phyloP scores from a whole-genome alignment of 2,888 invertebrate genomes.

The Keiferia lycopersicella region DNA sequence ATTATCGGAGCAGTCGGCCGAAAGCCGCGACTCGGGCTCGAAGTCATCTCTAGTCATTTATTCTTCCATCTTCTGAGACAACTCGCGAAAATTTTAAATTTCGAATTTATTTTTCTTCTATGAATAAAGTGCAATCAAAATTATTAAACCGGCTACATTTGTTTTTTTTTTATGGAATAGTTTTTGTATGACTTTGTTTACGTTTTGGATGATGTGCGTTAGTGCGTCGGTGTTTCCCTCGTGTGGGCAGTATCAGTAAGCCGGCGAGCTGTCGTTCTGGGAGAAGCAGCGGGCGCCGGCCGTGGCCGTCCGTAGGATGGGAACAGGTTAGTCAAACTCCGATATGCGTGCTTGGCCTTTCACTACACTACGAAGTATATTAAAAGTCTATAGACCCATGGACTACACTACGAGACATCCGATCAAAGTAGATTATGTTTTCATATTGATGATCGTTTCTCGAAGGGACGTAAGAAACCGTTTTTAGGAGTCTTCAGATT shows the following conservation, averaged over 20 bases:
- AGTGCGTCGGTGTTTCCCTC: constrained; percentile 30
- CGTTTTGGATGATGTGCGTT: background rate
- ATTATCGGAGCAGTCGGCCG: constrained; percentile 80
- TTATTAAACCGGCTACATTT: background rate
- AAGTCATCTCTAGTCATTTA: constrained; percentile 70
- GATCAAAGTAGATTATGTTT: too few species aligned
- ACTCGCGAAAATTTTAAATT: constrained; percentile 18
- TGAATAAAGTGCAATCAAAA: constrained; percentile 1
- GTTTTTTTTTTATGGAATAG: background rate
- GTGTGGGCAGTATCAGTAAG: constrained; percentile 37
- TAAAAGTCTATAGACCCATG: too few species aligned
- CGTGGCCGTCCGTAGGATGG: constrained; percentile 85
- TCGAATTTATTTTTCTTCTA: constrained; percentile 7
- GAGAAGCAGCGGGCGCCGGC: constrained; percentile 82
- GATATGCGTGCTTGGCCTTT: background rate
- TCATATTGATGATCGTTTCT: too few species aligned
- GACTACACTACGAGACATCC: too few species aligned
- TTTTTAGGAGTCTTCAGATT: too few species aligned
- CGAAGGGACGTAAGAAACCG: too few species aligned
- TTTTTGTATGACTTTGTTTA: background rate
- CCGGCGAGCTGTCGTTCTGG: constrained; percentile 81
- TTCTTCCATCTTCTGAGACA: constrained; percentile 5
- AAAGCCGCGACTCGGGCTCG: constrained; percentile 74
- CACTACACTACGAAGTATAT: too few species aligned
- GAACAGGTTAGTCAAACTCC: constrained; percentile 82